Conservation (phyloP, 2,113 vertebrate genomes). For the Vidua macroura region DNA sequence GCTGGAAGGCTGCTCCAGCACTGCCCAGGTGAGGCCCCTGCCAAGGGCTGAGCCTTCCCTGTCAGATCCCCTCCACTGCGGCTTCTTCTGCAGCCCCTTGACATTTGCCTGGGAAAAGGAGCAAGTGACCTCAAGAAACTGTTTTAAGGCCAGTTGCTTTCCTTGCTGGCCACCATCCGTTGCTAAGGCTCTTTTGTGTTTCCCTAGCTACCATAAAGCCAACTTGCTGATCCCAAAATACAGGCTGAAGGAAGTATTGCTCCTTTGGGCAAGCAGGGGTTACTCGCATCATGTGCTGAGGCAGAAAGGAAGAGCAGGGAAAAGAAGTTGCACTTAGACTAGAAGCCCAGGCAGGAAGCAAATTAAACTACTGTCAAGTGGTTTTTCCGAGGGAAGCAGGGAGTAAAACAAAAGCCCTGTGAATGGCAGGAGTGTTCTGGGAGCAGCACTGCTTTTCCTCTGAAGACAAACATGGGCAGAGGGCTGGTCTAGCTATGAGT, state of each 20-base stretch:
- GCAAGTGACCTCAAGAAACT: not conserved
- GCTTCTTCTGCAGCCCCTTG: not conserved
- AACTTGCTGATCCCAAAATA: not conserved
- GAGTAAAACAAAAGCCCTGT: not conserved
- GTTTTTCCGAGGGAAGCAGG: not conserved
- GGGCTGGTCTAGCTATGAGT: no score
- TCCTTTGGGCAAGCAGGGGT: not conserved
- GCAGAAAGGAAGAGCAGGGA: not conserved
- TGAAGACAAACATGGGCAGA: no score
- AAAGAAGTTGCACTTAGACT: not conserved
- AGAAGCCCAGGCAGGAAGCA: not conserved
- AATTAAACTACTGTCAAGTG: not conserved
- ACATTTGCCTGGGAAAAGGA: not conserved
- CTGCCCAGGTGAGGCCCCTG: constrained; percentile 72
- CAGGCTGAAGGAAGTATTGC: not conserved
- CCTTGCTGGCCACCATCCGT: not conserved
- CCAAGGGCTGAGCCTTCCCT: not conserved
- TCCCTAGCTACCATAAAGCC: not conserved
- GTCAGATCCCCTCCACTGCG: not conserved
- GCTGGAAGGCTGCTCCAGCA: constrained; percentile 78
- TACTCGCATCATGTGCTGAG: accelerated
- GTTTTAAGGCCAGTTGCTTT: not conserved
- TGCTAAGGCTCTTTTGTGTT: constrained; percentile 27
- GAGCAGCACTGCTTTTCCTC: not conserved
- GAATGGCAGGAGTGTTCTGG: not conserved